Percentiles rank a stretch among this genome's conserved stretches.
phyloP scores from a whole-genome alignment of 2,888 invertebrate genomes.

The Oscheius sp. region DNA sequence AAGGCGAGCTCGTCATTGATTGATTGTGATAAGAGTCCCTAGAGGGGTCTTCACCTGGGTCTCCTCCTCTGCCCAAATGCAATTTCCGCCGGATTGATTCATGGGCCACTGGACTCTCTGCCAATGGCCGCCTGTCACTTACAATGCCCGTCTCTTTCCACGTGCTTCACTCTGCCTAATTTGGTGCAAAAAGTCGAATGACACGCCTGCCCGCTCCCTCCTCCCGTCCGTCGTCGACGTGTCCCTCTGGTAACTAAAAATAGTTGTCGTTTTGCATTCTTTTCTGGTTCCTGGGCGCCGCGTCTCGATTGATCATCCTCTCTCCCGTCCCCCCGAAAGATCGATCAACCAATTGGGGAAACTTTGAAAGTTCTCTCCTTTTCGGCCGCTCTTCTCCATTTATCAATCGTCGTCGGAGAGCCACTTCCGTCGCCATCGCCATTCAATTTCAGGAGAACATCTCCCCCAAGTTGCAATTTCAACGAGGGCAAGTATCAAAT shows the following conservation, averaged over 20 bases:
- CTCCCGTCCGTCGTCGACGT: no score
- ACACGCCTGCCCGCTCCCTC: conserved; percentile 1
- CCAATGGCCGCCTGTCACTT: conserved; percentile 25
- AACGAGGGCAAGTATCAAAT: conserved; percentile 21
- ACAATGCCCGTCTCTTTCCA: conserved; percentile 21
- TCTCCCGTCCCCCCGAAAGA: conserved; percentile 22
- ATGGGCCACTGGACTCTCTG: neutral
- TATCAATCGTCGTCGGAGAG: conserved; percentile 1
- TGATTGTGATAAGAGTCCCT: conserved; percentile 19
- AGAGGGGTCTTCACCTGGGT: neutral
- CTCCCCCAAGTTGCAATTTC: neutral
- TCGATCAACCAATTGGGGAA: conserved; percentile 24
- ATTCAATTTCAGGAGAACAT: neutral
- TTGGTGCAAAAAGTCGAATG: conserved; percentile 20
- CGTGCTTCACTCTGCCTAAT: conserved; percentile 24
- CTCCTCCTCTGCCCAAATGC: conserved; percentile 5
- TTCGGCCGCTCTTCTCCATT: conserved; percentile 4
- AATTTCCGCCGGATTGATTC: conserved; percentile 25
- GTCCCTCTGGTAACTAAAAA: neutral
- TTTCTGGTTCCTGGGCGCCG: conserved; percentile 21
- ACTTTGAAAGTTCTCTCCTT: conserved; percentile 21
- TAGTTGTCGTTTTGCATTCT: conserved; percentile 18
- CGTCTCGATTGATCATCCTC: conserved; percentile 27
- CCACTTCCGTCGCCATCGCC: neutral
- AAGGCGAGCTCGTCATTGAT: neutral